Evolutionary conservation across 1,140 invertebrate species (phyloP), one percentile per base, ranked within the genome.

Genomic region (Bathynomus jamesi): DNA sequence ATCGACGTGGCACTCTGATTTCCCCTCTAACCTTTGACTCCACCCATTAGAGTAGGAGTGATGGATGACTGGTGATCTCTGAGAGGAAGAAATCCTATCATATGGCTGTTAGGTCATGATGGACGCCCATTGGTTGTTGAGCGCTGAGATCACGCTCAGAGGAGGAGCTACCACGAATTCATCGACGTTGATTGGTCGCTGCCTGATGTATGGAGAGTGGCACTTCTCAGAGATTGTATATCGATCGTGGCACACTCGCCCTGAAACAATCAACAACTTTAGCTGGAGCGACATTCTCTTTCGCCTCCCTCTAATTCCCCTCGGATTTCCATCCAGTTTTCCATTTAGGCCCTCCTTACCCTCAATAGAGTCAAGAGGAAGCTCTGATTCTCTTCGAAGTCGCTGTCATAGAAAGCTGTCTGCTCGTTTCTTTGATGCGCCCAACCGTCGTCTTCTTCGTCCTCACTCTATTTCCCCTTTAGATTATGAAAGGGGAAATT

Each of bases 151-250:
- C 72, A 74, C 67, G 63, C 68, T 65, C 31, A 46, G 64, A 65
- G 72, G 72, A 67, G 72, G 72, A 65, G 72, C 72, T 70, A 70
- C 67, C 28, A 60, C 31, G 63, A 66, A 60, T 70, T 61, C 68
- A 30, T 65, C 67, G n/a, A 27, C 53, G 28, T 28, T 70, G 64
- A 74, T 74, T 74, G 72, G 72, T 62, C 72, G 72, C 27, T 68
- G 72, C 72, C 72, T 74, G 72, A 74, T 74, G 72, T 74, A 74
- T 74, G 72, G 72, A 74, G 70, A 74, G 72, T n/a, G 72, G 72
- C 72, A 74, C 72, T 74, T 74, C 72, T 70, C 72, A 74, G 72
- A 74, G 72, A 74, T 74, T 74, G 72, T 17, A 74, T 74, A 70
- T 70, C 66, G 68, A 70, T 74, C 72, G 72, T 67, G 72, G 65